Evolutionary conservation across 2,113 vertebrate species (phyloP), one percentile per base, ranked within the genome.

Genomic region (Peromyscus californicus): DNA sequence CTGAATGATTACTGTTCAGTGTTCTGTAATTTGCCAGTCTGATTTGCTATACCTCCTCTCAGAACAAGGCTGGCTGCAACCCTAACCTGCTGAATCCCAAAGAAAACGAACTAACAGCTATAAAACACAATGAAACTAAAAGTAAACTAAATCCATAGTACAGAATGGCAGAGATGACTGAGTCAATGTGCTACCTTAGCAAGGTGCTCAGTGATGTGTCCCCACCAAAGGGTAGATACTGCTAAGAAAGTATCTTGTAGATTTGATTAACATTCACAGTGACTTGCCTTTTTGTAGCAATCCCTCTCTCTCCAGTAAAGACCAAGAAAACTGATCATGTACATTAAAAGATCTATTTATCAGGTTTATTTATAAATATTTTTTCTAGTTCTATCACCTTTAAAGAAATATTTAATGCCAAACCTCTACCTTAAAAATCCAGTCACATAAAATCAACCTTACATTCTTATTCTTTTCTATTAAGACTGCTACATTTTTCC

Each of bases 361-460:
- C 8, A 84, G 10, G 51, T 78, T 61, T 80, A 45, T 57, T 96
- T 91, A 75, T 63, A 80, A 74, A 85, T 24, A 65, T 6, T n/a
- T 54, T 48, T 36, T 54, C 11, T 7, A 65, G 45, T 94, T 78
- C 48, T 12, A 83, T 7, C 15, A 88, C 42, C n/a, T 80, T 96
- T 75, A 54, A 45, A 89, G 88, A 94, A 93, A 13, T 42, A 90
- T 82, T 92, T 76, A 96, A 80, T 75, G 57, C 8, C 91, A 84
- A 94, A 89, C 79, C 29, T 69, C 16, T 72, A 90, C 24, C 33
- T 78, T 21, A 84, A 8, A 21, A 59, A 87, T 70, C 72, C 21
- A 24, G 7, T 54, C 82, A 90, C 16, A 33, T 45, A 70, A 88
- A 94, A 79, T 90, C 31, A 89, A 82, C 16, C 9, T 65, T 45